Base-by-base conservation (phyloP, 2,113 vertebrate species). In the Odontesthes bonariensis region DNA sequence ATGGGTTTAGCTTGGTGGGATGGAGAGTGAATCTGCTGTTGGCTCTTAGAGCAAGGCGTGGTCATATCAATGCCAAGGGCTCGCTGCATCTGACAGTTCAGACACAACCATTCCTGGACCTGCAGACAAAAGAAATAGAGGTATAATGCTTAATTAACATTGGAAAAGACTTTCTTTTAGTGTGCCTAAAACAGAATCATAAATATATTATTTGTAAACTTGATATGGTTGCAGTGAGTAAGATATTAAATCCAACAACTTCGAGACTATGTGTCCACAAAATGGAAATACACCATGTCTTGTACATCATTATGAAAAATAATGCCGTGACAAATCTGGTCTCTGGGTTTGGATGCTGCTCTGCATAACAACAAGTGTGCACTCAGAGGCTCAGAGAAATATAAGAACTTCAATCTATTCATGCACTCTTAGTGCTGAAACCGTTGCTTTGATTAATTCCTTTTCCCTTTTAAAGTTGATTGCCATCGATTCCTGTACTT, bases 61-160 rank as follows among this genome's bases (percentile, higher is more conserved):
- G 97, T 98, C 97, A 99, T 98, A 91, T 99, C 97, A 95, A 99
- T 99, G 73, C 98, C 98, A 87, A 99, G 92, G 12, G 98, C 97
- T 84, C 98, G 94, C 92, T 98, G 97, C 98, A 99, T 99, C 94
- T 99, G 98, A 93, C 98, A 99, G 88, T 99, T 99, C 83, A 99
- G 94, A 92, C 98, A 99, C 66, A 99, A 91, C 98, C 98, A 99
- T 90, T 99, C 98, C 82, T 99, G 95, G 80, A 99, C 97, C 98
- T 99, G 92, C 0, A 88, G 89, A 75, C 23, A 67, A 42, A 78
- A 51, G 59, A 75, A 38, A 83, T 8, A 84, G 9, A 69, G 17
- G 32, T 35, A 12, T 17, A 1, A 22, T 35, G 38, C 79, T 58
- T 65, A 12, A 78, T 22, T 16, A 61, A 58, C 42, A 4, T 53